Evolutionary conservation across 2,888 invertebrate species (phyloP).

Genomic region (Macaria liturata): DNA sequence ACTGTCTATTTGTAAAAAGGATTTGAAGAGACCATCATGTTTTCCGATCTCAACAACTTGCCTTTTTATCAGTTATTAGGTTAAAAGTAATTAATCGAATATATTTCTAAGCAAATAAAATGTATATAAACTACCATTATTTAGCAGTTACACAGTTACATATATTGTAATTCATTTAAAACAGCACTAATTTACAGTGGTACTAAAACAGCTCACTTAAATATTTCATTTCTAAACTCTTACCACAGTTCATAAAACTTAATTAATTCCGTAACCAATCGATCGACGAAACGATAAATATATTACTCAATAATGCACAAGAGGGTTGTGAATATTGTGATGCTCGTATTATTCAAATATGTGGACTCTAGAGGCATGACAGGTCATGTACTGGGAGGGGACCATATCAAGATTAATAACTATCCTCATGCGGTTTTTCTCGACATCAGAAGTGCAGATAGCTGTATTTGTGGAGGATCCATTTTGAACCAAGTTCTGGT

Average conservation of each 20-base stretch:
- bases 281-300: slow-evolving; percentile 1
- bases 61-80: too few species aligned
- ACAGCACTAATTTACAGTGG: neutral
- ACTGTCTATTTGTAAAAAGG: too few species aligned
- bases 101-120: too few species aligned
- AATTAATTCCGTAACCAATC: slow-evolving; percentile 15
- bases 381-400: slow-evolving; percentile 8
- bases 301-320: slow-evolving; percentile 8
- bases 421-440: slow-evolving; percentile 13
- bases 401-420: neutral
- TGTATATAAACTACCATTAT: too few species aligned
- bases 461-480: slow-evolving; percentile 27
- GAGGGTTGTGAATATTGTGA: neutral
- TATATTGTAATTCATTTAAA: neutral
- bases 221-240: slow-evolving; percentile 1
- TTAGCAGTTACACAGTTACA: too few species aligned
- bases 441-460: slow-evolving; percentile 2
- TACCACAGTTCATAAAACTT: slow-evolving; percentile 13
- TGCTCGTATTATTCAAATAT: slow-evolving; percentile 6
- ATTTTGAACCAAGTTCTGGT: slow-evolving; percentile 22
- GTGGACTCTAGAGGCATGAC: neutral
- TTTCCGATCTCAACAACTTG: too few species aligned
- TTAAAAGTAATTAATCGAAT: too few species aligned
- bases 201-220: slow-evolving; percentile 4
- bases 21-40: too few species aligned